Evolutionary conservation across 2,888 invertebrate species (phyloP), one percentile per base, ranked within the genome.

Genomic region (Bedellia somnulentella): DNA sequence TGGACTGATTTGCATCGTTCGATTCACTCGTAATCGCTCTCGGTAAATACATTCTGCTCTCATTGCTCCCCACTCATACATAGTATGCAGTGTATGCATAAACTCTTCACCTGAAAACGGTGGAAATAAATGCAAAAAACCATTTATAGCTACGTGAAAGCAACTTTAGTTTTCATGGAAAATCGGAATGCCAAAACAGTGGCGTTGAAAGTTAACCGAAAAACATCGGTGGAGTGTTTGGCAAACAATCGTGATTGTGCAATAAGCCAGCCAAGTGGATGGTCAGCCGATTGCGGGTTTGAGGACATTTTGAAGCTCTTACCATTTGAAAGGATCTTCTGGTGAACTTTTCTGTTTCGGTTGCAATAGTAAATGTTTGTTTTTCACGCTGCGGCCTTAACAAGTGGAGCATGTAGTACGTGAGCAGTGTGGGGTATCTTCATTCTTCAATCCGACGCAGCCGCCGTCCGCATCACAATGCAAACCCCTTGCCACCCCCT

Each of bases 1-100:
- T 25, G 30, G 25, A 25, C 30, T 25, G 30, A 16, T 18, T 25
- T 18, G 23, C 15, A 13, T 22, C 15, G 14, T 30, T 24, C 31
- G 14, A 26, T 26, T 13, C 13, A 12, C 18, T 25, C 58, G 60
- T 68, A 66, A 70, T 70, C 66, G 66, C 49, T 52, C 53, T 52
- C 48, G 47, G 70, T 60, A 71, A 71, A 71, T 71, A 71, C 62
- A 58, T 57, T 62, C 56, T 60, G 67, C 71, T 59, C 71, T 70
- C 62, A 62, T 57, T 56, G 58, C 52, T 56, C 47, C 44, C 55
- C 57, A 53, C 66, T 67, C 52, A 57, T 53, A 55, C 55, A 62
- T 60, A 60, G 62, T 62, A 56, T 53, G 48, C 49, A 46, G 46
- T 60, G 58, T 64, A 55, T 67, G 52, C 54, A 47, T 53, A 57